A percentile compares a stretch with the other conserved stretches of the same genome.
Evolutionary conservation across 1,140 invertebrate species (phyloP).

Genomic region (Penaeus japonicus): DNA sequence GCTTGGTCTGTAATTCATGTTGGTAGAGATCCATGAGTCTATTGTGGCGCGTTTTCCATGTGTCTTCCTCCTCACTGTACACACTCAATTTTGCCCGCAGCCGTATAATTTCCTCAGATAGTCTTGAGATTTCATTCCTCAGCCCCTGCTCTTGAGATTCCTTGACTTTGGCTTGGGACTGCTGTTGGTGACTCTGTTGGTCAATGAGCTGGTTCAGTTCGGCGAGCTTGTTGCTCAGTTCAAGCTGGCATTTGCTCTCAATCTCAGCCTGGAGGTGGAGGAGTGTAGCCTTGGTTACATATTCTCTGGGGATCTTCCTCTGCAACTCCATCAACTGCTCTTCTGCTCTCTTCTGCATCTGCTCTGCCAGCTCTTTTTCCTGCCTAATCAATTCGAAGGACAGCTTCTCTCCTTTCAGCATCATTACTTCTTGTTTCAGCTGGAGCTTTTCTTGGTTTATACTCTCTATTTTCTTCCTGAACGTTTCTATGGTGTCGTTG

Average conservation of each 20-base stretch:
- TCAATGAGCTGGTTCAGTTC: slow-evolving; percentile 32
- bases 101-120: slow-evolving; percentile 28
- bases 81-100: slow-evolving; percentile 23
- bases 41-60: slow-evolving; percentile 36
- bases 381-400: slow-evolving; percentile 36
- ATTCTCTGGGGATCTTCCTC: slow-evolving; percentile 24
- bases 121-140: slow-evolving; percentile 17
- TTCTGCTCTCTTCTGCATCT: slow-evolving; percentile 47
- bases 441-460: slow-evolving; percentile 41
- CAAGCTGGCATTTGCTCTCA: slow-evolving; percentile 36
- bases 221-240: slow-evolving; percentile 30
- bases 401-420: slow-evolving; percentile 40
- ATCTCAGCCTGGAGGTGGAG: slow-evolving; percentile 20
- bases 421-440: slow-evolving; percentile 26
- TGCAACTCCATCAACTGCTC: slow-evolving; percentile 24
- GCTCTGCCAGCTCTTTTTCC: slow-evolving; percentile 28
- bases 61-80: slow-evolving; percentile 15
- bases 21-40: slow-evolving; percentile 34
- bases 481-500: neutral
- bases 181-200: slow-evolving; percentile 29
- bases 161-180: slow-evolving; percentile 18
- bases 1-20: slow-evolving; percentile 2
- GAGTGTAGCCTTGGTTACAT: slow-evolving; percentile 20
- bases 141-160: slow-evolving; percentile 23
- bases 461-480: slow-evolving; percentile 31